Evolutionary conservation across 2,797 vertebrate genomes (phyloP).

Genomic region (Morelia viridis): DNA sequence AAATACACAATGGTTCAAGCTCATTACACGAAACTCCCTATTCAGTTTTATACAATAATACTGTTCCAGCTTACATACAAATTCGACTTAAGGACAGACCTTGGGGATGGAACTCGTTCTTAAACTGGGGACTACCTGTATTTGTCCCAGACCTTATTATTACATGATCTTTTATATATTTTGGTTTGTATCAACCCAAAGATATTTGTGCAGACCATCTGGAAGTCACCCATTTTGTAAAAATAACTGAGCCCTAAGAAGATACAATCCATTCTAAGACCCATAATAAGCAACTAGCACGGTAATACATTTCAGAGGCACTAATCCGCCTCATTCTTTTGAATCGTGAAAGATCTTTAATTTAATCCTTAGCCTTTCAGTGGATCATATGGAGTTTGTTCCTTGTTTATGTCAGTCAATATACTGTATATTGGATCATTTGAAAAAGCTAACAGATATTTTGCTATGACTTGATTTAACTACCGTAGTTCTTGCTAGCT

Average conservation of each 20-base stretch:
- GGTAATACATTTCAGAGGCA: not conserved
- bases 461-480: not conserved
- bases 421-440: not conserved
- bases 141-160: not conserved
- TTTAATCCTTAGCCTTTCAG: not conserved
- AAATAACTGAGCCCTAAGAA: not conserved
- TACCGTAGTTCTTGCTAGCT: not conserved
- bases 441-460: not conserved
- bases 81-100: too few relatives aligned
- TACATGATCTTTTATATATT: not conserved
- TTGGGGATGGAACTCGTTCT: too few relatives aligned
- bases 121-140: too few relatives aligned
- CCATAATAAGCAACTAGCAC: not conserved
- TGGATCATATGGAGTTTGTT: not conserved
- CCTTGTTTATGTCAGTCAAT: not conserved
- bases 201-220: not conserved
- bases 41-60: too few relatives aligned
- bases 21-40: too few relatives aligned
- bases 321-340: not conserved
- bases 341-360: not conserved
- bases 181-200: not conserved
- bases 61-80: too few relatives aligned
- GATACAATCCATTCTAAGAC: not conserved
- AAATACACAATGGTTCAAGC: too few relatives aligned
- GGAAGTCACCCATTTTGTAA: not conserved